Conservation (phyloP, 2,113 vertebrate genomes). For the Percina caprodes region DNA sequence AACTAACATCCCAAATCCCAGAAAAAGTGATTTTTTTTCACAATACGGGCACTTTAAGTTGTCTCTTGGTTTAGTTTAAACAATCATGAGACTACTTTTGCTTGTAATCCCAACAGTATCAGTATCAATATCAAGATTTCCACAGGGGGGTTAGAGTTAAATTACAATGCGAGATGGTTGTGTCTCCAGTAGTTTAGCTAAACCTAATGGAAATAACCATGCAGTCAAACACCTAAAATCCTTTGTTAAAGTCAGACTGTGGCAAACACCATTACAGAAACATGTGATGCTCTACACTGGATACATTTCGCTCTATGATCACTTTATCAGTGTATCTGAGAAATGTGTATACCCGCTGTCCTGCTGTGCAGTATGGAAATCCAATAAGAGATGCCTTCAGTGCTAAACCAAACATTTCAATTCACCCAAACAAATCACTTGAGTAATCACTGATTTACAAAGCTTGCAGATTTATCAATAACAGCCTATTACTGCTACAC, state of each 20-base stretch:
- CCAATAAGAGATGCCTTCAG: constrained; percentile 57
- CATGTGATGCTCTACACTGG: constrained; percentile 11
- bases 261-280: background rate
- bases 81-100: background rate
- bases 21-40: too few relatives aligned
- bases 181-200: constrained; percentile 5
- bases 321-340: constrained; percentile 47
- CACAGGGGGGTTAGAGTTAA: background rate
- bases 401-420: constrained; percentile 67
- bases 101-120: background rate
- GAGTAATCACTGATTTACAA: constrained; percentile 59
- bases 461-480: constrained; percentile 80
- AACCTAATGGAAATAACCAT: background rate
- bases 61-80: background rate
- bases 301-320: constrained; percentile 28
- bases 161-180: background rate
- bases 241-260: constrained; percentile 14
- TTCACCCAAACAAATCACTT: constrained; percentile 58
- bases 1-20: too few relatives aligned
- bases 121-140: background rate
- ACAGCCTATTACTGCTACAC: constrained; percentile 54
- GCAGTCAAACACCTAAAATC: constrained; percentile 9
- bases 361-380: constrained; percentile 54
- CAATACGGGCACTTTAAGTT: too few relatives aligned
- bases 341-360: constrained; percentile 50